These are phyloP conservation scores for Glaucopsyche alexis DNA, from an alignment of 2,888 invertebrate species.

Conservation along the genomic window DNA sequence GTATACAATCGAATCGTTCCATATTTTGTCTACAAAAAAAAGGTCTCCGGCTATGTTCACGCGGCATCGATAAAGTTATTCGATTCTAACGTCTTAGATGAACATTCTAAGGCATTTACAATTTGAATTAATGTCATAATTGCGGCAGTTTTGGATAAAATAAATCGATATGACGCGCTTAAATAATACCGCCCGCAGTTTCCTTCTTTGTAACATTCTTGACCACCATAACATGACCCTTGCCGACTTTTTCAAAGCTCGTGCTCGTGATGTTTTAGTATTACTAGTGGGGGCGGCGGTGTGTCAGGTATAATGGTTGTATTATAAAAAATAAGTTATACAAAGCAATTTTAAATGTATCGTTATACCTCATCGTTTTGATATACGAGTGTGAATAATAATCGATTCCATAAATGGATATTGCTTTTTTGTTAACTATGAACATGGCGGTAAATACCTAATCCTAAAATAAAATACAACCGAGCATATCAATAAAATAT, in stretches of 20 bases:
- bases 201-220: constrained; percentile 48
- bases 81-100: constrained; percentile 66
- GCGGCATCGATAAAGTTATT: constrained; percentile 69
- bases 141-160: constrained; percentile 73
- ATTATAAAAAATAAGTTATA: constrained; percentile 54
- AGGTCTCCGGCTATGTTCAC: constrained; percentile 52
- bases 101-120: constrained; percentile 69
- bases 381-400: constrained; percentile 55
- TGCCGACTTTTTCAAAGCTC: constrained; percentile 47
- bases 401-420: constrained; percentile 51
- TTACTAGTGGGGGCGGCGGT: constrained; percentile 38
- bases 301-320: constrained; percentile 46
- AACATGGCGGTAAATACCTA: not conserved
- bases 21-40: constrained; percentile 52
- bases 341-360: constrained; percentile 56
- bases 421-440: constrained; percentile 30
- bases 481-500: not conserved
- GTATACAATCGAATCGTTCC: constrained; percentile 59
- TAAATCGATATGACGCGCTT: constrained; percentile 73
- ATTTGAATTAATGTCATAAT: constrained; percentile 77
- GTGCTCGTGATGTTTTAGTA: constrained; percentile 44
- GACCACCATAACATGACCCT: constrained; percentile 56
- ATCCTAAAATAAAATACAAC: not conserved
- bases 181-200: constrained; percentile 74
- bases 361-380: constrained; percentile 54